These are phyloP conservation scores for Stegodyphus mimosarum DNA, from an alignment of 1,140 invertebrate genomes.

Conservation along the genomic window DNA sequence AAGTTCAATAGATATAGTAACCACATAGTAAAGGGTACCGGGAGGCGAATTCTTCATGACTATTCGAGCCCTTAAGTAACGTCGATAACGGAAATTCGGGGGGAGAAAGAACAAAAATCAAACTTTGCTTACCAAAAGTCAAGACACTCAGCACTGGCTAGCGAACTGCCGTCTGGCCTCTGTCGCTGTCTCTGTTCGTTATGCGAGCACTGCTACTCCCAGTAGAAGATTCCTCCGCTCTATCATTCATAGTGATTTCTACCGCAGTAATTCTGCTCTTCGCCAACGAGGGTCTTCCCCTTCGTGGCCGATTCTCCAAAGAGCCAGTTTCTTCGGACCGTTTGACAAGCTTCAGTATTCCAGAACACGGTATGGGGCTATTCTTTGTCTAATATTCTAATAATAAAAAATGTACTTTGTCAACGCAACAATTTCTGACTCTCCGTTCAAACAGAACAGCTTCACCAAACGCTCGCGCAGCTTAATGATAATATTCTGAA, in stretches of 20 bases:
- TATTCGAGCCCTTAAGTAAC: no score
- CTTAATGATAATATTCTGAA: neutral
- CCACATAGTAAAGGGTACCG: no score
- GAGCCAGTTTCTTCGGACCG: neutral
- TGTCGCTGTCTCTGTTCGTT: no score
- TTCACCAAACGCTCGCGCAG: neutral
- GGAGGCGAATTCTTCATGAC: no score
- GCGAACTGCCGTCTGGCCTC: no score
- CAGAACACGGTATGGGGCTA: neutral
- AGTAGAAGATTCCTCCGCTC: neutral
- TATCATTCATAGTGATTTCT: neutral
- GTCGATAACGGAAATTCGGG: no score
- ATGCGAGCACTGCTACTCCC: neutral
- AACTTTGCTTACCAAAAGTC: no score
- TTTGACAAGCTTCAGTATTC: neutral
- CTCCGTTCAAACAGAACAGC: neutral
- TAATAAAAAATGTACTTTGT: no score
- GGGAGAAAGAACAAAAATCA: no score
- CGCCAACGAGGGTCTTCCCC: neutral
- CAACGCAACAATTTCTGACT: neutral
- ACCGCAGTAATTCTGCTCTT: neutral
- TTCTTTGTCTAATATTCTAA: no score
- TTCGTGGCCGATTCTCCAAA: neutral
- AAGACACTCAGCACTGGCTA: no score
- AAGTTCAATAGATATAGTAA: no score